Conservation (phyloP, 2,797 vertebrate species). For the Rallus crepitans region DNA sequence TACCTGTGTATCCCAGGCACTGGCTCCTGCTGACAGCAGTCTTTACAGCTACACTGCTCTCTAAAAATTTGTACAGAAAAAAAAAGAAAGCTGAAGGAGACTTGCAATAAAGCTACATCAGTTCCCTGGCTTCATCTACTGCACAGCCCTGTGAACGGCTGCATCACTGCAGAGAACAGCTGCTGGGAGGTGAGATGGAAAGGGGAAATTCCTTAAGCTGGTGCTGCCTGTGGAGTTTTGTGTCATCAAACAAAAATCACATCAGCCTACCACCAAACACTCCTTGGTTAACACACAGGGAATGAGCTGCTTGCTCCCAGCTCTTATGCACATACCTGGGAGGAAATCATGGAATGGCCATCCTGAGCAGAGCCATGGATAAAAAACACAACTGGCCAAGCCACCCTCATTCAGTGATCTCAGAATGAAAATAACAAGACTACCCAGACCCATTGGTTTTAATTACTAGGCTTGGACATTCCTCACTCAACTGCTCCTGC, state of each 20-base stretch:
- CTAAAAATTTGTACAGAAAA: background rate
- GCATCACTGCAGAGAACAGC: background rate
- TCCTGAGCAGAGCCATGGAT: background rate
- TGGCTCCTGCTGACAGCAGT: background rate
- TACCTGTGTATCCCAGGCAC: background rate
- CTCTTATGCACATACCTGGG: background rate
- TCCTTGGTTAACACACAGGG: background rate
- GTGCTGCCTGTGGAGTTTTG: background rate
- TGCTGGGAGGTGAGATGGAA: background rate
- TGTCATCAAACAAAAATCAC: background rate
- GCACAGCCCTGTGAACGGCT: background rate
- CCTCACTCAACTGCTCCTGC: background rate
- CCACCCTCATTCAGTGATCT: background rate
- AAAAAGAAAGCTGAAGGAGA: background rate
- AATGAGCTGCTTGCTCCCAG: background rate
- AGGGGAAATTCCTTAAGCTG: background rate
- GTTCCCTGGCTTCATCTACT: background rate
- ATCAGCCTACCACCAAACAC: background rate
- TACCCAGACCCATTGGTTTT: background rate
- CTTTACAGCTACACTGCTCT: background rate
- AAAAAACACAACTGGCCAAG: background rate
- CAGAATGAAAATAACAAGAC: slow-evolving; percentile 2
- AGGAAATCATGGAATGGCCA: background rate
- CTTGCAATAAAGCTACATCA: background rate
- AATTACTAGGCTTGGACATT: background rate